Evolutionary conservation across 2,797 vertebrate genomes (phyloP).

Genomic region (Oreortyx pictus): DNA sequence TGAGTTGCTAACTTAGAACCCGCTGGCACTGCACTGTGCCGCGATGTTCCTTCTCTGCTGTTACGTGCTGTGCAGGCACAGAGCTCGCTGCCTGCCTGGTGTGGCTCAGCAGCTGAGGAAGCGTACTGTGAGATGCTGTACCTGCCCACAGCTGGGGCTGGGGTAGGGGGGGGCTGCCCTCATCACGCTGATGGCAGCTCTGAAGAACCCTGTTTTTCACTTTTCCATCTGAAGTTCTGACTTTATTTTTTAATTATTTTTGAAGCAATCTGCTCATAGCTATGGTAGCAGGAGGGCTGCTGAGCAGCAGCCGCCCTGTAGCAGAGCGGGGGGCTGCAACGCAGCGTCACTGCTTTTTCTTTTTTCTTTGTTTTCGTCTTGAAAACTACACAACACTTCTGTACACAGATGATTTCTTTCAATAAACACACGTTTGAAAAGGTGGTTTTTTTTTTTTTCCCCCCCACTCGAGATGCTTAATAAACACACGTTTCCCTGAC

Average conservation of each 20-base stretch:
- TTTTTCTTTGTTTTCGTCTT: constrained; percentile 63
- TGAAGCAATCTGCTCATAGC: neutral
- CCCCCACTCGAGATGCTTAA: constrained; percentile 78
- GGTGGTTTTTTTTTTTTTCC: constrained; percentile 59
- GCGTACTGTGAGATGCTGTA: constrained; percentile 58
- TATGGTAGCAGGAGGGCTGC: constrained; percentile 58
- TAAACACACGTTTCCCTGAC: constrained; percentile 82
- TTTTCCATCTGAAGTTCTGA: constrained; percentile 68
- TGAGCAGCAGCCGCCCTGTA: constrained; percentile 68
- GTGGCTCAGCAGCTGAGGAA: constrained; percentile 42
- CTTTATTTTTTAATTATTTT: neutral
- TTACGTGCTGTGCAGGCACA: constrained; percentile 68
- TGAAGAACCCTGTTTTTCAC: constrained; percentile 69
- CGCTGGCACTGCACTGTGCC: constrained; percentile 56
- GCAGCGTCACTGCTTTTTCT: constrained; percentile 42
- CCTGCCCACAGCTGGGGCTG: constrained; percentile 67
- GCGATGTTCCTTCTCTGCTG: constrained; percentile 52
- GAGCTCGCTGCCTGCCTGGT: neutral
- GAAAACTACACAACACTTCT: constrained; percentile 80
- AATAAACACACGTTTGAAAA: constrained; percentile 83
- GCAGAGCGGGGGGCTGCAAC: constrained; percentile 51
- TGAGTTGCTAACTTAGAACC: neutral
- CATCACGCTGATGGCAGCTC: constrained; percentile 56
- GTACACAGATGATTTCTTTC: constrained; percentile 81
- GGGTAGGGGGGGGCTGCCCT: constrained; percentile 68